These are phyloP conservation scores for Sebastes kiyomatsui DNA, from an alignment of 2,797 vertebrate genomes.

Conservation along the genomic window DNA sequence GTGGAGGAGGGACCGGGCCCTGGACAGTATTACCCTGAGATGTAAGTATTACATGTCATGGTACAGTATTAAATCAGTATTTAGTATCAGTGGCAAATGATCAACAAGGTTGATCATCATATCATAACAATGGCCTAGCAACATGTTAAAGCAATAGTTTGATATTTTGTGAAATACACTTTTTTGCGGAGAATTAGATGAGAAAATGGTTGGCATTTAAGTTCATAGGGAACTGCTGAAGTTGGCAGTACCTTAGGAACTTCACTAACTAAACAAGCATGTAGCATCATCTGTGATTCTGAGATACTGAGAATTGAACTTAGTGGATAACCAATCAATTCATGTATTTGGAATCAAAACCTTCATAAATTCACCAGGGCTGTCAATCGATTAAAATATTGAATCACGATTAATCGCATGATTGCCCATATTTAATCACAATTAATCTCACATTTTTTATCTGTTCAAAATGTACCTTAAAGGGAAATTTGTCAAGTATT, in stretches of 20 bases:
- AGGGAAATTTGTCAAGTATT: no score
- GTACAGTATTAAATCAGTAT: background rate
- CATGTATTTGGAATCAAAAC: background rate
- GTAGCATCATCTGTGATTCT: background rate
- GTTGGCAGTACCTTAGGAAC: background rate
- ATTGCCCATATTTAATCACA: no score
- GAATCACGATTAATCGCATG: no score
- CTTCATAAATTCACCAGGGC: background rate
- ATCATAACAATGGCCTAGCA: background rate
- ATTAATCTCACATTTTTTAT: no score
- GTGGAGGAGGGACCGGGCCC: slow-evolving; percentile 71
- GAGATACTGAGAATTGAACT: background rate
- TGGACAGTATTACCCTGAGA: slow-evolving; percentile 73
- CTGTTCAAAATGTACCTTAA: no score
- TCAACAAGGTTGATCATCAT: background rate
- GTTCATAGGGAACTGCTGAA: background rate
- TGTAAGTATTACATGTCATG: slow-evolving; percentile 61
- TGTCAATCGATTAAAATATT: background rate
- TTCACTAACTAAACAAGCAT: background rate
- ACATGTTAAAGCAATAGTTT: background rate
- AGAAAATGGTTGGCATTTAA: background rate
- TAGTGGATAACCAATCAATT: background rate
- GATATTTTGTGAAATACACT: background rate
- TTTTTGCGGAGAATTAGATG: background rate
- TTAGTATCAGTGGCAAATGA: background rate